Conservation (phyloP, 2,797 vertebrate species). For the Moxostoma hubbsi region DNA sequence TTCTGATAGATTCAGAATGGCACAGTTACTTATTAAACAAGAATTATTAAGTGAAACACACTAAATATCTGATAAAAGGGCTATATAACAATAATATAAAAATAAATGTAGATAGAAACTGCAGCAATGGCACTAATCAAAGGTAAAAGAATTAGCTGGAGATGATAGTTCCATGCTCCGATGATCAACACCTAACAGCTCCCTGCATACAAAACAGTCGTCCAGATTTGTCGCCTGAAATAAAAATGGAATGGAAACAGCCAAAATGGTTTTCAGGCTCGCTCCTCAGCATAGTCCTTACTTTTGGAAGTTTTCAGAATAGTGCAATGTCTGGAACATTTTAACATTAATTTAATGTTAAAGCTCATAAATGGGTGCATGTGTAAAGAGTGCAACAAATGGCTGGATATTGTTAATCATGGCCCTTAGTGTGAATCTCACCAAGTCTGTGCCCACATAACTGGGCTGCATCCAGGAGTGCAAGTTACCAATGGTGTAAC, state of each 20-base stretch:
- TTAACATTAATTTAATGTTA: background rate
- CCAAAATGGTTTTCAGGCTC: background rate
- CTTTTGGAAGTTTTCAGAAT: background rate
- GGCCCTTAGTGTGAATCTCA: slow-evolving; percentile 50
- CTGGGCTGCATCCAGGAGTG: slow-evolving; percentile 74
- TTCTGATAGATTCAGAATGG: slow-evolving; percentile 85
- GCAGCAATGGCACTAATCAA: slow-evolving; percentile 79
- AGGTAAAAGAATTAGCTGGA: slow-evolving; percentile 74
- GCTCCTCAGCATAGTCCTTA: background rate
- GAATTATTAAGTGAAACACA: slow-evolving; percentile 13
- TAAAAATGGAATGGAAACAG: too few species aligned
- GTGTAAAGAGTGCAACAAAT: background rate
- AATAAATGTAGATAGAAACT: slow-evolving; percentile 64
- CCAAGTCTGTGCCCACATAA: slow-evolving; percentile 73
- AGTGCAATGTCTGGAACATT: too few species aligned
- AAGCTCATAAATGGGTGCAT: background rate
- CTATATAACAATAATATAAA: background rate
- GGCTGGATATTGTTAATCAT: background rate
- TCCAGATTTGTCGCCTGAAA: slow-evolving; percentile 79
- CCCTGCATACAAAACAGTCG: slow-evolving; percentile 76
- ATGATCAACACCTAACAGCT: slow-evolving; percentile 89
- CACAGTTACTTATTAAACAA: slow-evolving; percentile 83
- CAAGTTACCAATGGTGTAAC: slow-evolving; percentile 68
- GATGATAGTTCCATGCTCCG: slow-evolving; percentile 88
- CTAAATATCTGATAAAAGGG: too few species aligned